Percentiles rank a stretch among this genome's conserved stretches.
phyloP scores from a whole-genome alignment of 2,113 vertebrate genomes.

The crab-eating macaque (Macaca fascicularis) region DNA sequence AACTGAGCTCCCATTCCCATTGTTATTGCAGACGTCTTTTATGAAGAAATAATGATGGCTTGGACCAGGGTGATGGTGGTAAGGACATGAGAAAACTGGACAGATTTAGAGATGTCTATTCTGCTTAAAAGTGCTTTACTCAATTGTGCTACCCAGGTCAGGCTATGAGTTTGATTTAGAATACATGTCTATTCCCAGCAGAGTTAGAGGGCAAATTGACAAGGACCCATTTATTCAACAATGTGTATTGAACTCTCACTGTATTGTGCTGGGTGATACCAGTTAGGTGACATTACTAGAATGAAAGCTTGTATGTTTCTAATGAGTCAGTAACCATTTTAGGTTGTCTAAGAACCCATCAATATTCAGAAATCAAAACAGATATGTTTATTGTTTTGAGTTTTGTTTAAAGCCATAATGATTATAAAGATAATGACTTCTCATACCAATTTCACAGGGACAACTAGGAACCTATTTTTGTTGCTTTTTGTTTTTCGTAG shows the following conservation, averaged over 20 bases:
- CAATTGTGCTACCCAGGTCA: not conserved
- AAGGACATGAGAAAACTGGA: not conserved
- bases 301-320: not conserved
- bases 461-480: not conserved
- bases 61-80: not conserved
- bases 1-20: not conserved
- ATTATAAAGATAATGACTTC: not conserved
- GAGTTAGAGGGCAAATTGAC: not conserved
- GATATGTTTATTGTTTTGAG: not conserved
- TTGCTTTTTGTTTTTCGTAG: slow-evolving; percentile 24
- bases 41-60: not conserved
- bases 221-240: not conserved
- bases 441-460: not conserved
- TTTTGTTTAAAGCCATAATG: not conserved
- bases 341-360: not conserved
- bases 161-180: not conserved
- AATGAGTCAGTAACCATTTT: not conserved
- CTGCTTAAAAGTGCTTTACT: not conserved
- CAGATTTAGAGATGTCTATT: not conserved
- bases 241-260: not conserved
- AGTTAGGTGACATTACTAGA: not conserved
- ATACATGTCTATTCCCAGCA: not conserved
- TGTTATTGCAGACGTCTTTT: not conserved
- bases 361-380: slow-evolving; percentile 7
- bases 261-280: not conserved